These are phyloP conservation scores for Nansenia antarctica DNA, from an alignment of 2,113 vertebrate species.

Conservation along the genomic window DNA sequence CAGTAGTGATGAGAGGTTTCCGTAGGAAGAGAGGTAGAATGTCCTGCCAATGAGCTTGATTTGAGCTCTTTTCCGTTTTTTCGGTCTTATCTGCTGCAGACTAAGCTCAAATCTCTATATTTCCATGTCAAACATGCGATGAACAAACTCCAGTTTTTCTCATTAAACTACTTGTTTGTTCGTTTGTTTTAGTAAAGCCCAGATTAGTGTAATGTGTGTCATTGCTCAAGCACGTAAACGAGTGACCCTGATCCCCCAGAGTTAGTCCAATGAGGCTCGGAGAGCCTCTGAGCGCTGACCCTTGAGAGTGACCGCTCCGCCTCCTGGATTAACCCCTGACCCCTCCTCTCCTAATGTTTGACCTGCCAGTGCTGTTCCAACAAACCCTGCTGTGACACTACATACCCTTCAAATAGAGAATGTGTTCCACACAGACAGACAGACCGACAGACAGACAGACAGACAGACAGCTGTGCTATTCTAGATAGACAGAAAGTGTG, in stretches of 20 bases:
- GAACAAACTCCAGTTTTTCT: not conserved
- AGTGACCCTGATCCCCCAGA: constrained; percentile 26
- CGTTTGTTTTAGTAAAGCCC: constrained; percentile 27
- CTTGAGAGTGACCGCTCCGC: constrained; percentile 38
- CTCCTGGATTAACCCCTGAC: constrained; percentile 51
- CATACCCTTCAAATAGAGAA: constrained; percentile 48
- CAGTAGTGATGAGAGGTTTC: constrained; percentile 35
- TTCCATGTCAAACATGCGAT: constrained; percentile 13
- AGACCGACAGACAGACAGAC: constrained; percentile 13
- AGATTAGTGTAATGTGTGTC: constrained; percentile 38
- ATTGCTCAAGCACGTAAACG: constrained; percentile 32
- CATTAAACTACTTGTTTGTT: constrained; percentile 23
- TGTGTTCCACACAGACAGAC: too few relatives aligned
- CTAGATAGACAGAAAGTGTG: constrained; percentile 5
- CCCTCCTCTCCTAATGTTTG: constrained; percentile 46
- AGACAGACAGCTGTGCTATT: constrained; percentile 8
- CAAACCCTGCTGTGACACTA: constrained; percentile 21
- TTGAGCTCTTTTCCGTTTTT: not conserved
- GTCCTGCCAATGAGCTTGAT: not conserved
- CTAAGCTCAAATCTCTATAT: constrained; percentile 6
- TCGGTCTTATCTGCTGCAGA: constrained; percentile 7
- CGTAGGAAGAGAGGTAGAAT: constrained; percentile 16
- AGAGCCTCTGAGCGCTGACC: constrained; percentile 43
- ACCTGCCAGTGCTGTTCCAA: constrained; percentile 13
- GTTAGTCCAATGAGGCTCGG: constrained; percentile 15